phyloP scores from a whole-genome alignment of 2,888 invertebrate species.

The Cheilosia impressa region DNA sequence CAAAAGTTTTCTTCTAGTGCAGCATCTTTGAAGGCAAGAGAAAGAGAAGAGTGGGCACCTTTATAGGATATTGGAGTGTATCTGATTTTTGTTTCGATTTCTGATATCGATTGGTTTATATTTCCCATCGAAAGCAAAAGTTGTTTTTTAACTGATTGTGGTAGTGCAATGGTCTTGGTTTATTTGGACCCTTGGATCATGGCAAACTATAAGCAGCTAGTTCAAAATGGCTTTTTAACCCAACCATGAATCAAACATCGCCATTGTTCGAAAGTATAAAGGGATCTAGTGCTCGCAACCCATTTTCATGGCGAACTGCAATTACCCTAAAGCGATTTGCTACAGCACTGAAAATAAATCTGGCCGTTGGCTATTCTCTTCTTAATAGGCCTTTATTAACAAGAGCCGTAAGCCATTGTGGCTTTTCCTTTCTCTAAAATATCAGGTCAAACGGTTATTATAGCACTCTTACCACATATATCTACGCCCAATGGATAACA shows the following conservation, averaged over 20 bases:
- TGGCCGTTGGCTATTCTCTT: conserved; percentile 8
- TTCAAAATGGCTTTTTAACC: too few relatives aligned
- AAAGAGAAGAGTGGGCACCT: neutral
- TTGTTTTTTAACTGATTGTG: conserved; percentile 2
- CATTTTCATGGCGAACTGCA: conserved; percentile 12
- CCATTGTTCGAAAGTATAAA: too few relatives aligned
- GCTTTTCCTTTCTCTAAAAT: neutral
- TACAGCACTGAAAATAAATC: conserved; percentile 6
- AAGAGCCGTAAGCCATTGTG: conserved; percentile 4
- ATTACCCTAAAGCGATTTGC: conserved; percentile 16
- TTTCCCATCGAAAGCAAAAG: neutral
- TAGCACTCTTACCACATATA: neutral
- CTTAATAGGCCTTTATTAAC: conserved; percentile 26
- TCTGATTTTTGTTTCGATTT: conserved; percentile 3
- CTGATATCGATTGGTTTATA: neutral
- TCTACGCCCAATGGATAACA: conserved; percentile 1
- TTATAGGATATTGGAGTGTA: neutral
- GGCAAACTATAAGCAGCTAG: too few relatives aligned
- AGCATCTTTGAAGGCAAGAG: neutral
- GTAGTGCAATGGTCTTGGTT: neutral
- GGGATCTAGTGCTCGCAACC: neutral
- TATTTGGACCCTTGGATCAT: neutral
- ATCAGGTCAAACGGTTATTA: conserved; percentile 11
- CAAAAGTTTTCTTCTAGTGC: conserved; percentile 6
- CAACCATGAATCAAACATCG: too few relatives aligned